These are phyloP conservation scores for Isoperla grammatica DNA, from an alignment of 2,888 invertebrate genomes.

Conservation along the genomic window DNA sequence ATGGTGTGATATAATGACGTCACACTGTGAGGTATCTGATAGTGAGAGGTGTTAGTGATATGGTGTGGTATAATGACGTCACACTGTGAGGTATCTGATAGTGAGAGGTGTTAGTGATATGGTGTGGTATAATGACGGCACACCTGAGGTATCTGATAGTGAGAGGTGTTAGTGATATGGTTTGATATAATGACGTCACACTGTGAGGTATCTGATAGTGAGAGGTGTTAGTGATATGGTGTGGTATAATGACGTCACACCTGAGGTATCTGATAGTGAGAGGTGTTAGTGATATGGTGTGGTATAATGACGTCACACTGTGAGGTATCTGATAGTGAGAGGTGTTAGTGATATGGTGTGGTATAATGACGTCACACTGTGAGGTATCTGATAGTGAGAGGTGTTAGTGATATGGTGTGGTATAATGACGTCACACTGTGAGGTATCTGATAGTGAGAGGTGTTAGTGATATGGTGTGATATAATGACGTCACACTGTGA, in stretches of 20 bases:
- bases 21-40: slow-evolving; percentile 14
- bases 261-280: no score
- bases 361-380: slow-evolving; percentile 13
- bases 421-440: no score
- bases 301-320: no score
- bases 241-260: slow-evolving; percentile 15
- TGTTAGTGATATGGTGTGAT: slow-evolving; percentile 11
- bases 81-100: neutral
- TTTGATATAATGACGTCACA: no score
- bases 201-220: neutral
- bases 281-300: slow-evolving; percentile 8
- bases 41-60: slow-evolving; percentile 9
- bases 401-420: slow-evolving; percentile 5
- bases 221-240: slow-evolving; percentile 4
- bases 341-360: slow-evolving; percentile 11
- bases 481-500: slow-evolving; percentile 15
- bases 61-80: neutral
- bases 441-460: neutral
- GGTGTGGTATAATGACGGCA: no score
- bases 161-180: slow-evolving; percentile 11
- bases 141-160: no score
- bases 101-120: no score
- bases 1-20: slow-evolving; percentile 15
- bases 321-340: neutral
- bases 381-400: no score